Conservation (phyloP, 1,140 invertebrate genomes). For the Drosophila sp. region DNA sequence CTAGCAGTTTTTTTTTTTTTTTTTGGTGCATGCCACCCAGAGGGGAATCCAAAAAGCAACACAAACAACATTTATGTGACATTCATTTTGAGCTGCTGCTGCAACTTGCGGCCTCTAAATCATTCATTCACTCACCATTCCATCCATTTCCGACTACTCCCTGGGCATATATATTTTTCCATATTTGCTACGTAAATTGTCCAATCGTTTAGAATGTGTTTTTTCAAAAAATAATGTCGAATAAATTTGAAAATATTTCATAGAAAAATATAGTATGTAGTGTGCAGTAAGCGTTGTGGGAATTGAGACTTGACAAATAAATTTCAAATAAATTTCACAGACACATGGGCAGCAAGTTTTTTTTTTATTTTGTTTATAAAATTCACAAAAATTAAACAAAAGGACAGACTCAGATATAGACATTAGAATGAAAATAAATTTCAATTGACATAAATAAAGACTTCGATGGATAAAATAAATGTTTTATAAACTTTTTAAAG, state of each 20-base stretch:
- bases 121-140: conserved; percentile 31
- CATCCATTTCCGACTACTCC: conserved; percentile 6
- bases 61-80: conserved; percentile 63
- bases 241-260: conserved; percentile 19
- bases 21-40: conserved; percentile 39
- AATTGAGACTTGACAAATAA: conserved; percentile 33
- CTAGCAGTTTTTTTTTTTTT: conserved; percentile 35
- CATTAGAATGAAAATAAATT: neutral
- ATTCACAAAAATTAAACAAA: neutral
- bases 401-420: neutral
- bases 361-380: neutral
- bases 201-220: conserved; percentile 27
- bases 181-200: conserved; percentile 49
- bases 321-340: conserved; percentile 7
- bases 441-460: no score
- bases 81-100: conserved; percentile 63
- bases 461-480: no score
- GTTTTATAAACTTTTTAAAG: no score
- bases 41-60: conserved; percentile 34
- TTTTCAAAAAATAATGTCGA: neutral
- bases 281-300: conserved; percentile 16
- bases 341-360: neutral
- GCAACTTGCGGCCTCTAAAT: conserved; percentile 35
- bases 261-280: neutral
- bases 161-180: conserved; percentile 15